These are phyloP conservation scores for Phyllotreta striolata DNA, from an alignment of 2,888 invertebrate genomes.

Conservation along the genomic window DNA sequence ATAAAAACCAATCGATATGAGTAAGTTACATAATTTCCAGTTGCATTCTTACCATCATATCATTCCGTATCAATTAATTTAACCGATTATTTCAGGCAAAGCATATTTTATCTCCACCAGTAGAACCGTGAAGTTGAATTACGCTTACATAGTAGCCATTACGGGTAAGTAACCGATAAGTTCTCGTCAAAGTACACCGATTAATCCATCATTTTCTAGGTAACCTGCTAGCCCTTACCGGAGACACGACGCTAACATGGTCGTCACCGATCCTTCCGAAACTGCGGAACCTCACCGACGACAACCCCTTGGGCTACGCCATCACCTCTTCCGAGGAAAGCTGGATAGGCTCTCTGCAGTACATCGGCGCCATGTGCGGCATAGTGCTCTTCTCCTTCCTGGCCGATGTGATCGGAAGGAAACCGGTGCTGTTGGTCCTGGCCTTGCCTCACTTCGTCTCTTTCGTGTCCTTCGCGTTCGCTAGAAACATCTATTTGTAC, in stretches of 20 bases:
- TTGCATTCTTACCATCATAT: too few relatives aligned
- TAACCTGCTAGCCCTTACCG: constrained; percentile 59
- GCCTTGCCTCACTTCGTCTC: constrained; percentile 70
- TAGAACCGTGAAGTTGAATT: constrained; percentile 20
- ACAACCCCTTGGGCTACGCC: constrained; percentile 53
- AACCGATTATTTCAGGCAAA: too few relatives aligned
- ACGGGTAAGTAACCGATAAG: constrained; percentile 25
- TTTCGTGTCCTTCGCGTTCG: constrained; percentile 43
- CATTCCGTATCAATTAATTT: too few relatives aligned
- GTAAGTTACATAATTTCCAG: too few relatives aligned
- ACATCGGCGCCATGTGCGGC: constrained; percentile 65
- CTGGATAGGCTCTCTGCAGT: constrained; percentile 63
- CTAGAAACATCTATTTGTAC: constrained; percentile 39
- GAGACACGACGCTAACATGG: constrained; percentile 62
- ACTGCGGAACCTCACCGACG: constrained; percentile 37
- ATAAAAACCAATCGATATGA: too few relatives aligned
- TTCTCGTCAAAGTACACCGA: neutral
- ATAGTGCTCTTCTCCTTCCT: constrained; percentile 73
- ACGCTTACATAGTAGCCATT: constrained; percentile 35
- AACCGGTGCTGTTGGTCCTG: constrained; percentile 70
- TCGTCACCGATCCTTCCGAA: constrained; percentile 51
- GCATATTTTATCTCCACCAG: too few relatives aligned
- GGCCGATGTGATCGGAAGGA: constrained; percentile 72
- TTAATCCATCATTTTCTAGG: constrained; percentile 53
- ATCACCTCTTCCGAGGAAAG: constrained; percentile 58